A percentile compares a stretch with the other conserved stretches of the same genome.
Evolutionary conservation across 2,113 vertebrate species (phyloP).

Genomic region (Lepisosteus osseus): DNA sequence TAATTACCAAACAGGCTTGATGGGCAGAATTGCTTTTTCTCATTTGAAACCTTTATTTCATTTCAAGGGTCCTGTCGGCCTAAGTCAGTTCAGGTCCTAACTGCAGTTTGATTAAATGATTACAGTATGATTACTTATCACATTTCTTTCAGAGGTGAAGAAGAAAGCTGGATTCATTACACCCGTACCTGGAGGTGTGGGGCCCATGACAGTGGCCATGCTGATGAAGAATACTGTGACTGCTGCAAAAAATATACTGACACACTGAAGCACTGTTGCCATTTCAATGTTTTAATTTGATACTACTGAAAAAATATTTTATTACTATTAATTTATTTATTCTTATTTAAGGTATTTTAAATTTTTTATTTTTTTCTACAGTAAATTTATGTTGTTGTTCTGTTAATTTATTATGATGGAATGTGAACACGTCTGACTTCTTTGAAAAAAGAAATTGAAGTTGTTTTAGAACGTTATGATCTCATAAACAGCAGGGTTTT

Average conservation of each 20-base stretch:
- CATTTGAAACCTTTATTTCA: no score
- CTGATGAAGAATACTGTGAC: constrained; percentile 85
- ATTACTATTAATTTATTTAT: constrained; percentile 10
- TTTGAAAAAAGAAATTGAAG: no score
- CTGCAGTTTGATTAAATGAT: no score
- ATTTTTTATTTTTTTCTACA: constrained; percentile 1
- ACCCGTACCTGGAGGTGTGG: constrained; percentile 85
- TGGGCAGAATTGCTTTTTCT: no score
- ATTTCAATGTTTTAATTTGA: not conserved
- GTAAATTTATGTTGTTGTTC: no score
- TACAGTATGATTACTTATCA: not conserved
- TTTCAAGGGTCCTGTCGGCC: no score
- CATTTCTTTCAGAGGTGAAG: constrained; percentile 73
- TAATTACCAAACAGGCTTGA: no score
- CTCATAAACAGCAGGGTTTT: no score
- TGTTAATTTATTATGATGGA: no score
- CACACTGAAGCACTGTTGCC: constrained; percentile 54
- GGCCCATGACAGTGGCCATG: constrained; percentile 88
- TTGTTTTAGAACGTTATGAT: no score
- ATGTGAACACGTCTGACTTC: no score
- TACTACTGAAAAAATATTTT: not conserved
- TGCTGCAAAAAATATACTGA: constrained; percentile 74
- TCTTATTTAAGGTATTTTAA: constrained; percentile 3
- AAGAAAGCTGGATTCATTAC: constrained; percentile 86
- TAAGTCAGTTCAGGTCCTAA: no score